Evolutionary conservation across 2,888 invertebrate species (phyloP), one percentile per base, ranked within the genome.

Genomic region (Muscina levida): DNA sequence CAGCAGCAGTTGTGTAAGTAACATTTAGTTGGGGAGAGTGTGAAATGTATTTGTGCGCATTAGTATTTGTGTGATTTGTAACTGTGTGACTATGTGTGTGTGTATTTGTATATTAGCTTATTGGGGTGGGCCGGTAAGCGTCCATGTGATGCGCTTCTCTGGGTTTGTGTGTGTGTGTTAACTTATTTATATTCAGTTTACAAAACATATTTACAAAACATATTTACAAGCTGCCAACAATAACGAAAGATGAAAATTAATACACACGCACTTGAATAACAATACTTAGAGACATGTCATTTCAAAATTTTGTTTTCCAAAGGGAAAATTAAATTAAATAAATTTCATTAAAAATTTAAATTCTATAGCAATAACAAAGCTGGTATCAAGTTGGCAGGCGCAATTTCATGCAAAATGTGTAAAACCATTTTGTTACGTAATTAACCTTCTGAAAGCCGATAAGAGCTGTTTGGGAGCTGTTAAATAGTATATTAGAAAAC

Each of bases 131-230:
- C 4, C 2, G 10, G 44, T 37, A 37, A 6, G 37, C 37, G 10
- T 37, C 5, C 5, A 37, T 37, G 37, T 4, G 37, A 37, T 37
- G 37, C 37, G 37, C 4, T 37, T 4, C 10, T 4, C 11, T 51
- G 51, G 3, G 51, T 8, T 4, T 17, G 39, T 37, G 42, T 62
- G 37, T 4, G 42, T 42, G 42, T 39, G 11, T 22, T 42, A 39
- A 42, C 62, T 62, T 42, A 62, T 62, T 62, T 22, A 42, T 22
- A 62, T 62, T 62, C 62, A 62, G 62, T 62, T 62, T 62, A 42
- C 62, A 62, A 37, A 62, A 37, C 62, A 59, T 17, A 53, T 53
- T 56, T 57, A 62, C 13, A 11, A 62, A n/a, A n/a, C n/a, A n/a
- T n/a, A 39, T 62, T 42, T 62, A 22, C n/a, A n/a, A n/a, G n/a